Base-by-base conservation (phyloP, 2,113 vertebrate genomes). In the Callocephalon fimbriatum region DNA sequence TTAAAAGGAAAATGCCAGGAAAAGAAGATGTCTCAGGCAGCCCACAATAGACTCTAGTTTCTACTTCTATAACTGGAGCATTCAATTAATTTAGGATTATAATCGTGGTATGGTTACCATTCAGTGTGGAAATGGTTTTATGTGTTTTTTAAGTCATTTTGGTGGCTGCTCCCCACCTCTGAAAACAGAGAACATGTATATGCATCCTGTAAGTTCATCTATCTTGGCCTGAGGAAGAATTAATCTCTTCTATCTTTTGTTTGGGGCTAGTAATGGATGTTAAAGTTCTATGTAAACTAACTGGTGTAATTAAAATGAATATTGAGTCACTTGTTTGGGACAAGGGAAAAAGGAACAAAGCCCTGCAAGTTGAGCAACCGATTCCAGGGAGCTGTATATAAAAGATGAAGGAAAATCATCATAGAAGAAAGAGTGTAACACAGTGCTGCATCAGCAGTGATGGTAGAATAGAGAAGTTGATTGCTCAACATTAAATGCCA, bases 61-160 rank as follows among this genome's bases (percentile, higher is more conserved):
- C 53, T 75, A 68, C 9, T n/a, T 68, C 20, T 21, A 9, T 75
- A 82, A 32, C 5, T 82, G 27, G 12, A 93, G 8, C 8, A 50
- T 56, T 85, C 38, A 26, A 3, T 68, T 81, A 74, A 5, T 63
- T 72, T 51, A 54, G 10, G 11, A 42, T 5, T 1, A 58, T 59
- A 66, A 66, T 31, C 0, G 0, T 70, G 9, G 2, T 62, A 73
- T 7, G 11, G 10, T 3, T 40, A 22, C 25, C 23, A 44, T 84
- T 53, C 9, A 27, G 70, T 66, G 27, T 62, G 18, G 32, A 75
- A 88, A 54, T 10, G 25, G 3, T 2, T 87, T 79, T 45, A 35
- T 29, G 19, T 29, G 3, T 4, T 88, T 90, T 90, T 65, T 76
- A 37, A 74, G 38, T 53, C 8, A 32, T 66, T 90, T 91, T 71